These are phyloP conservation scores for Coilia nasus DNA, from an alignment of 2,797 vertebrate species.

Conservation along the genomic window DNA sequence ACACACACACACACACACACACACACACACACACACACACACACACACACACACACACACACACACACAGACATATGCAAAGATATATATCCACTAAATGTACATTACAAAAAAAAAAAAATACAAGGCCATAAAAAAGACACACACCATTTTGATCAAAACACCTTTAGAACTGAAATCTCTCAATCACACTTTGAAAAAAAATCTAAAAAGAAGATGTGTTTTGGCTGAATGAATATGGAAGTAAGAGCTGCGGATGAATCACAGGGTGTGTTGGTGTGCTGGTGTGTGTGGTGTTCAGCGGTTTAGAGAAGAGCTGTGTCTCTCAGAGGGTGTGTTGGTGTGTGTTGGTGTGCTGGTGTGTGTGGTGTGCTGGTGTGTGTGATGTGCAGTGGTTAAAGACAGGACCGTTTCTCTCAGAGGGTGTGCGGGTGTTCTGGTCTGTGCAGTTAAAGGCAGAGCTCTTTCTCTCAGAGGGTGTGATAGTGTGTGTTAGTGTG, in stretches of 20 bases:
- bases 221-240: not conserved
- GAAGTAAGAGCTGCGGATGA: not conserved
- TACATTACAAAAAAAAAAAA: slow-evolving; percentile 74
- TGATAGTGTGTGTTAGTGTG: too few species aligned
- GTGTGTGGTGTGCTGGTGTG: not conserved
- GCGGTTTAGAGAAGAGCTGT: too few species aligned
- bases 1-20: not conserved
- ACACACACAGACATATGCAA: too few species aligned
- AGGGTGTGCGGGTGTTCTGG: too few species aligned
- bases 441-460: too few species aligned
- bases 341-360: not conserved
- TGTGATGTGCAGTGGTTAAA: not conserved
- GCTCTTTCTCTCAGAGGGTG: too few species aligned
- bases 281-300: not conserved
- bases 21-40: slow-evolving; percentile 67
- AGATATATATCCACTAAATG: not conserved
- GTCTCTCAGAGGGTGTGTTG: too few species aligned
- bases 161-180: not conserved
- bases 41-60: too few species aligned
- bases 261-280: not conserved
- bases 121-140: slow-evolving; percentile 62
- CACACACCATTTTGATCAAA: slow-evolving; percentile 26
- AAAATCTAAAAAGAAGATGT: not conserved
- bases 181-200: not conserved
- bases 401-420: too few species aligned